Evolutionary conservation across 2,113 vertebrate genomes (phyloP).

Genomic region (Pleuronectes platessa): DNA sequence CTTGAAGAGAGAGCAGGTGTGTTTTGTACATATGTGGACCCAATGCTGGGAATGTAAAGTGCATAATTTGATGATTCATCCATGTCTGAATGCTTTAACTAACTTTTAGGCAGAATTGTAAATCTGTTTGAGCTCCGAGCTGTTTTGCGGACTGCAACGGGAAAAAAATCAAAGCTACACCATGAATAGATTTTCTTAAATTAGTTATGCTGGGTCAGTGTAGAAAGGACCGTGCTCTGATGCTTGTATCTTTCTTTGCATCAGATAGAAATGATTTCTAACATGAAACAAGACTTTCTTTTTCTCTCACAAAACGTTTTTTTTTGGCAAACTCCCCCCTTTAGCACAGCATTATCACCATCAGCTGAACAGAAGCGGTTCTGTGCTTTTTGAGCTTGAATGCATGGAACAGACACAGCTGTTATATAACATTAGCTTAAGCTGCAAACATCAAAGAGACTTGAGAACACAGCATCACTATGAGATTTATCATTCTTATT

Average conservation of each 20-base stretch:
- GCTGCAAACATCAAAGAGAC: not conserved
- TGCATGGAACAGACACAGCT: conserved; percentile 2
- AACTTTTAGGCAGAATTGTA: not conserved
- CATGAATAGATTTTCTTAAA: conserved; percentile 1
- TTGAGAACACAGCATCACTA: not conserved
- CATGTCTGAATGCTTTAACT: not conserved
- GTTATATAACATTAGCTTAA: conserved; percentile 16
- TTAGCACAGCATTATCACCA: not conserved
- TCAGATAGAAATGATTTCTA: not conserved
- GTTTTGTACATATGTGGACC: not conserved
- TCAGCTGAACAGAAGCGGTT: conserved; percentile 12
- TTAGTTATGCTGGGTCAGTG: not conserved
- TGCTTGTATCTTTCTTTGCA: not conserved
- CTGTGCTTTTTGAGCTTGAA: not conserved
- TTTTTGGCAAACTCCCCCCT: not conserved
- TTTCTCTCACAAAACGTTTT: not conserved
- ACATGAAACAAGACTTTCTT: not conserved
- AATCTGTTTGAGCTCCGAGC: not conserved
- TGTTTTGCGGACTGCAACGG: not conserved
- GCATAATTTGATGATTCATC: not conserved
- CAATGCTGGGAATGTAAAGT: not conserved
- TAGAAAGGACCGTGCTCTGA: not conserved
- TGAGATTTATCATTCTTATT: not conserved
- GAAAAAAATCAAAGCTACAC: not conserved
- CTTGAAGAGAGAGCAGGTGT: not conserved